phyloP scores from a whole-genome alignment of 2,797 vertebrate genomes.

The Acomys russatus region DNA sequence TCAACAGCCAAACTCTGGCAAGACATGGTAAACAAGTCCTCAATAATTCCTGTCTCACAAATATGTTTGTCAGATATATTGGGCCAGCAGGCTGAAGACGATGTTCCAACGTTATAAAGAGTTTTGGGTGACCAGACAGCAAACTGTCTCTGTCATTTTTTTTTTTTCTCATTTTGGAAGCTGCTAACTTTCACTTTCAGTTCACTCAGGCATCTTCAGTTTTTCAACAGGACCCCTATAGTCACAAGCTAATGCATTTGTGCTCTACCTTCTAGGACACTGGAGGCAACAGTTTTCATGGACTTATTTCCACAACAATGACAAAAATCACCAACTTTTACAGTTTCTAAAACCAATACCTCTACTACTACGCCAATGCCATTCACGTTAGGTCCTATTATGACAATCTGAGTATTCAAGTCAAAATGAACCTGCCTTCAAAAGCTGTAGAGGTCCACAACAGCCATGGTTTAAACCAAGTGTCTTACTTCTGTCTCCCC shows the following conservation, averaged over 20 bases:
- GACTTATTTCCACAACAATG: background rate
- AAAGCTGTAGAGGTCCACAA: background rate
- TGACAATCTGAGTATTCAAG: background rate
- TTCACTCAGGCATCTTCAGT: background rate
- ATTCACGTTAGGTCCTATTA: background rate
- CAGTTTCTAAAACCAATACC: background rate
- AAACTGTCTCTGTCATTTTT: too few species aligned
- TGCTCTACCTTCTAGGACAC: background rate
- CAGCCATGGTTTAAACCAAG: background rate
- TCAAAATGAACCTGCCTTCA: conserved; percentile 5
- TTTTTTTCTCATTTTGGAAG: background rate
- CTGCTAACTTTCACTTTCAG: too few species aligned
- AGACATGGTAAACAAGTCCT: too few species aligned
- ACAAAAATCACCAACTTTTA: background rate
- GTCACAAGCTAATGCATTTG: background rate
- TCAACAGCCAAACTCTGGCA: too few species aligned
- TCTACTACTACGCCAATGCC: background rate
- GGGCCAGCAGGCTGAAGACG: too few species aligned
- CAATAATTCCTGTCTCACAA: too few species aligned
- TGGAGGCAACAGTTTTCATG: conserved; percentile 23
- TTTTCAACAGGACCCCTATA: background rate
- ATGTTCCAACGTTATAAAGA: too few species aligned
- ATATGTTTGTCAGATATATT: too few species aligned
- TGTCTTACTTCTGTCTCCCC: background rate
- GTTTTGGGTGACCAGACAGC: too few species aligned